Evolutionary conservation across 2,888 invertebrate genomes (phyloP).

Genomic region (Agrenia bidenticulata): DNA sequence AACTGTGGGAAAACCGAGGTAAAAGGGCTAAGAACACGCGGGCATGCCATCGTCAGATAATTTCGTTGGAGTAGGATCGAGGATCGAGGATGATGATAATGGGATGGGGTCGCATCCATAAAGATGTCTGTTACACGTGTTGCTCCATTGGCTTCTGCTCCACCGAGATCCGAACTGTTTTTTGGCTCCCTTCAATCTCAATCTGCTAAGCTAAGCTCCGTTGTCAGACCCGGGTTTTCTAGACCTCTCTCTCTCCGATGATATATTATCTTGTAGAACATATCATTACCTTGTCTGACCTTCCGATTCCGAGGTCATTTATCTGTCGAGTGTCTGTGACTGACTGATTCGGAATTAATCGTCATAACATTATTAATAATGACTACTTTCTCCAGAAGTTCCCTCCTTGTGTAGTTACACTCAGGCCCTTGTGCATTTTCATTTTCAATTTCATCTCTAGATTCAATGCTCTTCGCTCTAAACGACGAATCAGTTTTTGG

Average conservation of each 20-base stretch:
- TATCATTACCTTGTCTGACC: slow-evolving; percentile 53
- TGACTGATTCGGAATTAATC: slow-evolving; percentile 51
- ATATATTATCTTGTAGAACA: slow-evolving; percentile 53
- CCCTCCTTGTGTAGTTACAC: too few relatives aligned
- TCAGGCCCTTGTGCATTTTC: not conserved
- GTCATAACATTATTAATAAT: slow-evolving; percentile 25
- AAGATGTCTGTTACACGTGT: slow-evolving; percentile 53
- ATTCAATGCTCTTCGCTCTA: not conserved
- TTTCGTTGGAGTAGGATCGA: not conserved
- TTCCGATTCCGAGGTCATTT: slow-evolving; percentile 48
- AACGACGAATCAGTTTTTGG: not conserved
- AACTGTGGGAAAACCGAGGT: too few relatives aligned
- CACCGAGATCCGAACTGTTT: slow-evolving; percentile 5
- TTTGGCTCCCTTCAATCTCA: slow-evolving; percentile 42
- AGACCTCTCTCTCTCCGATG: slow-evolving; percentile 31
- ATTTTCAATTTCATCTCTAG: not conserved
- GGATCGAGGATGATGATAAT: slow-evolving; percentile 43
- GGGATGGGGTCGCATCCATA: slow-evolving; percentile 52
- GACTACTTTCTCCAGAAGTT: slow-evolving; percentile 5
- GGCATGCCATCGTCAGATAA: not conserved
- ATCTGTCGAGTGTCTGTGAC: slow-evolving; percentile 52
- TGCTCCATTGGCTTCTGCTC: slow-evolving; percentile 30
- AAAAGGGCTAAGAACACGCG: not conserved
- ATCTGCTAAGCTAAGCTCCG: slow-evolving; percentile 15
- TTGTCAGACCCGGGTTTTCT: slow-evolving; percentile 19